Percentiles rank a stretch among this genome's conserved stretches.
Conservation (phyloP, 2,888 invertebrate species). For the Parasteatoda lunata region DNA sequence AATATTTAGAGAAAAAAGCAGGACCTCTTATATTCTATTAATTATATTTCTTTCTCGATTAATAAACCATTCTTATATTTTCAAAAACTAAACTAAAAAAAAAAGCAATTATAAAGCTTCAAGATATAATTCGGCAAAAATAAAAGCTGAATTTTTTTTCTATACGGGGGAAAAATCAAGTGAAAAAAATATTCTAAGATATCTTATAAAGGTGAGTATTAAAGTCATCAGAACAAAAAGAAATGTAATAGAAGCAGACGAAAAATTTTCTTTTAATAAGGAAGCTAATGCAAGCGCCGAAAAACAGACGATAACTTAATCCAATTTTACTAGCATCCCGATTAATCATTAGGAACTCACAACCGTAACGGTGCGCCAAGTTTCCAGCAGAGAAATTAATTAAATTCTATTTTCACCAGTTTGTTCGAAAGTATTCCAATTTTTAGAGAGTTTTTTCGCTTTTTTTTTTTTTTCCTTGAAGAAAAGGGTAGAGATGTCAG, state of each 20-base stretch:
- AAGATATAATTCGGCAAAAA: not conserved
- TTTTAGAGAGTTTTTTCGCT: conserved; percentile 14
- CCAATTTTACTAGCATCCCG: conserved; percentile 30
- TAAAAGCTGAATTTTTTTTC: not conserved
- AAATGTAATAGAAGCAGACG: not conserved
- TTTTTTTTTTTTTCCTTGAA: not conserved
- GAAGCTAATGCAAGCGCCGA: conserved; percentile 1
- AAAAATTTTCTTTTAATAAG: conserved; percentile 23
- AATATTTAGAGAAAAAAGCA: not conserved
- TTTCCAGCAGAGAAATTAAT: conserved; percentile 40
- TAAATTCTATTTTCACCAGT: conserved; percentile 27
- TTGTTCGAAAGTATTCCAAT: not conserved
- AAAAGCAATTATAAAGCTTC: not conserved
- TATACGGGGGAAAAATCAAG: not conserved
- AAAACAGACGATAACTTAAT: conserved; percentile 33
- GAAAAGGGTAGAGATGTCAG: not conserved
- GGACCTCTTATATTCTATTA: not conserved
- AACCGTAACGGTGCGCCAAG: conserved; percentile 11
- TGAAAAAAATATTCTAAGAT: too few species aligned
- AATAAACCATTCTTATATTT: not conserved
- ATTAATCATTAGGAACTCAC: conserved; percentile 20
- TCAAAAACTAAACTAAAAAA: not conserved
- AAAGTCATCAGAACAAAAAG: not conserved
- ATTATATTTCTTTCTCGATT: too few species aligned
- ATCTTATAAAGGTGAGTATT: not conserved